Evolutionary conservation across 1,140 invertebrate genomes (phyloP).

Genomic region (Acromyrmex charruanus): DNA sequence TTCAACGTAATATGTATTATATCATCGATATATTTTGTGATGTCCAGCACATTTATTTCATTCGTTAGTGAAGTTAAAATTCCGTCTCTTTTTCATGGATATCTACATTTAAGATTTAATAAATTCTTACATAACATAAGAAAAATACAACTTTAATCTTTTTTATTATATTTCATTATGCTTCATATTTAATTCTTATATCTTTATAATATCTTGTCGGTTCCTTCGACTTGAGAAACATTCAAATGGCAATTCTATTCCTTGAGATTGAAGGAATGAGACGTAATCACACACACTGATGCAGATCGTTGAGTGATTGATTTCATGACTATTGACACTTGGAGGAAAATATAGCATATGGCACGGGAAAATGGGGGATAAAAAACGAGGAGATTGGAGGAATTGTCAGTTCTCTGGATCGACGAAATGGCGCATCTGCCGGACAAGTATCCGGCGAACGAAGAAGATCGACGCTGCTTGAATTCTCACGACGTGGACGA

Average conservation of each 20-base stretch:
- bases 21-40: neutral
- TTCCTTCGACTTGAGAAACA: neutral
- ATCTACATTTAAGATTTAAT: neutral
- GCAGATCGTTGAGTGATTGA: constrained; percentile 19
- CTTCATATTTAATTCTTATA: neutral
- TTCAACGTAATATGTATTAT: constrained; percentile 10
- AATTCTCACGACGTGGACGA: constrained; percentile 58
- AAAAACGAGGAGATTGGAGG: neutral
- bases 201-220: neutral
- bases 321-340: constrained; percentile 1
- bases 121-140: neutral
- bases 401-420: neutral
- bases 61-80: constrained; percentile 3
- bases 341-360: constrained; percentile 1
- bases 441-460: constrained; percentile 32
- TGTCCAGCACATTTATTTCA: neutral
- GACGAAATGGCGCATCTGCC: constrained; percentile 46
- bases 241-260: constrained; percentile 6
- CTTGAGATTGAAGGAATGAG: neutral
- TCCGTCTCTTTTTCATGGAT: neutral
- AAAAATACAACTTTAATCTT: constrained; percentile 4
- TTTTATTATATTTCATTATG: neutral
- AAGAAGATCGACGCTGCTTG: constrained; percentile 10
- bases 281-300: neutral
- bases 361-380: neutral